Conservation (phyloP, 2,888 invertebrate species). For the Horisme vitalbata region DNA sequence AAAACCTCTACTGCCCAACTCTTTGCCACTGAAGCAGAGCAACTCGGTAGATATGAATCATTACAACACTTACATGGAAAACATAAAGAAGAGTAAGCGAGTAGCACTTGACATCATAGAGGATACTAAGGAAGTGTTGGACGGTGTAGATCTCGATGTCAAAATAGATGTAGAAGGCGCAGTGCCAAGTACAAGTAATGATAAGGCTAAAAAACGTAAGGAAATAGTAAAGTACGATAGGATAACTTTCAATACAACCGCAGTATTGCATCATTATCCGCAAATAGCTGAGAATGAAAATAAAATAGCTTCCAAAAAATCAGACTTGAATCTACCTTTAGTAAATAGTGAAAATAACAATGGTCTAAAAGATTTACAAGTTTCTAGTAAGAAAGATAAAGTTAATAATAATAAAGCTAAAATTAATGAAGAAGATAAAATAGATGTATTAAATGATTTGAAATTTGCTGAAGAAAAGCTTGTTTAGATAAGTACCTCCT, state of each 20-base stretch:
- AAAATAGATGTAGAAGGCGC: conserved; percentile 49
- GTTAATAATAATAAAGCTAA: conserved; percentile 63
- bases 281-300: conserved; percentile 56
- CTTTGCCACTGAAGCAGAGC: conserved; percentile 73
- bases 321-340: conserved; percentile 54
- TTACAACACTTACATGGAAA: conserved; percentile 74
- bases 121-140: conserved; percentile 65
- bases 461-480: conserved; percentile 77
- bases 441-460: conserved; percentile 56
- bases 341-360: conserved; percentile 63
- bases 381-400: conserved; percentile 49
- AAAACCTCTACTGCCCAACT: conserved; percentile 70
- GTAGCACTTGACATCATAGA: conserved; percentile 70
- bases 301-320: conserved; percentile 51
- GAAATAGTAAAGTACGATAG: conserved; percentile 73
- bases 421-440: conserved; percentile 45
- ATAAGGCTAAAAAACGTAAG: conserved; percentile 53
- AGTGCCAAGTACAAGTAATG: conserved; percentile 65
- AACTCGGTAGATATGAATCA: conserved; percentile 74
- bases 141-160: conserved; percentile 47
- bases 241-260: conserved; percentile 75
- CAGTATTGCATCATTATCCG: conserved; percentile 75
- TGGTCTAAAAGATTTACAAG: conserved; percentile 35
- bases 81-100: conserved; percentile 63
- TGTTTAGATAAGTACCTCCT: conserved; percentile 67